Evolutionary conservation across 2,113 vertebrate species (phyloP).

Genomic region (Neolamprologus caudopunctatus): DNA sequence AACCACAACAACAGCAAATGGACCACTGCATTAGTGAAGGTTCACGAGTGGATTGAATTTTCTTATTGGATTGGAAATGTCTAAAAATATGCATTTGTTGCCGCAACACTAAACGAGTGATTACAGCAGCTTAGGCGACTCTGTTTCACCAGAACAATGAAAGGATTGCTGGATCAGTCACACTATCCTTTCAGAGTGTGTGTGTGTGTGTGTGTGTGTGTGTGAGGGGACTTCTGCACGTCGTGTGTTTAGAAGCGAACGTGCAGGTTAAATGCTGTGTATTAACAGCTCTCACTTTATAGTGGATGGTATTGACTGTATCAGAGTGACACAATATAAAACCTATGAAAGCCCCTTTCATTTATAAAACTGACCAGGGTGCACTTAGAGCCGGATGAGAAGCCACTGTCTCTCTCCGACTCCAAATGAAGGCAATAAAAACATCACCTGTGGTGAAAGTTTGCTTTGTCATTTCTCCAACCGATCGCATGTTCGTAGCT

Average conservation of each 20-base stretch:
- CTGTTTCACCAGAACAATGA: conserved; percentile 54
- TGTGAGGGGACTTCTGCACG: neutral
- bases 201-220: neutral
- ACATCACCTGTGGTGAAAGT: neutral
- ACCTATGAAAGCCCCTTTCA: neutral
- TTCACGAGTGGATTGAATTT: conserved; percentile 23
- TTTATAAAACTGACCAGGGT: neutral
- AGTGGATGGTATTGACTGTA: neutral
- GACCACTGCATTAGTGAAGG: conserved; percentile 31
- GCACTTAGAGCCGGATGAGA: neutral
- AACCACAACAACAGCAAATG: conserved; percentile 22
- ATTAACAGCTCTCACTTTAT: neutral
- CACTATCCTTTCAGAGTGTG: conserved; percentile 20
- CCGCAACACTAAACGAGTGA: conserved; percentile 52
- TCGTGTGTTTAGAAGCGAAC: neutral
- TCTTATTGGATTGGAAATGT: conserved; percentile 42
- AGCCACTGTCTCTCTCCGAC: neutral
- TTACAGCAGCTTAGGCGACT: conserved; percentile 60
- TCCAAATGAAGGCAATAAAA: neutral
- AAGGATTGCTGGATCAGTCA: conserved; percentile 56
- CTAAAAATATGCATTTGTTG: conserved; percentile 51
- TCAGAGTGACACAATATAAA: neutral
- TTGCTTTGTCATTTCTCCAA: conserved; percentile 16
- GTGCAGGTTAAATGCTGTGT: conserved; percentile 10
- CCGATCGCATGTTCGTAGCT: neutral